Evolutionary conservation across 1,140 invertebrate species (phyloP), one percentile per base, ranked within the genome.

Genomic region (Mycetomoellerius zeteki): DNA sequence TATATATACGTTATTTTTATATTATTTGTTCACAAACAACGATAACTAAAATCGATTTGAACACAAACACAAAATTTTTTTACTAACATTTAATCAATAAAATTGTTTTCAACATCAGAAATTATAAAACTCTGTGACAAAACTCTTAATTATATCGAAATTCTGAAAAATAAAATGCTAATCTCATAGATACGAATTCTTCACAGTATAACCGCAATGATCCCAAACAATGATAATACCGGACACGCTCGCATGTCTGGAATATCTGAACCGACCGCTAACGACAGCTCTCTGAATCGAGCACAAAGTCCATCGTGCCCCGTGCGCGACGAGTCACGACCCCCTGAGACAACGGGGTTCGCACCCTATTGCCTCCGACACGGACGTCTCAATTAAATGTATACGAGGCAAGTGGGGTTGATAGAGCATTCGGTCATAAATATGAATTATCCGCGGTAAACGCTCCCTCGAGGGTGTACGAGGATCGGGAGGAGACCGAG

Each of bases 381-480:
- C 92, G 94, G 94, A 95, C 94, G 94, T 95, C 94, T 95, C 94
- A 95, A 95, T 95, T 95, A 95, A 95, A 95, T 94, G 94, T 92
- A 92, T 95, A 94, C 94, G 93, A 94, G 93, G 86, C 93, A 92
- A 94, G 92, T 93, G 93, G 94, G 94, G 94, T 94, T 95, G 94
- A 95, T 94, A 93, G 92, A 95, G 93, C 92, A 92, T 81, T 94
- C 89, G 92, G 91, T 94, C 94, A 95, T 95, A 95, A 95, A 95
- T 95, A 95, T 95, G 94, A 95, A 95, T 95, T 95, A 95, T 95
- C 94, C 94, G 93, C 91, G 92, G 94, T 95, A 95, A 95, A 95
- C 92, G 93, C 88, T 95, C 93, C 93, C 94, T 86, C 89, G 93
- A 92, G 94, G 60, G 62, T 80, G 60, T 33, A 81, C 77, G 77